Evolutionary conservation across 2,797 vertebrate species (phyloP), one percentile per base, ranked within the genome.

Genomic region (Notolabrus celidotus): DNA sequence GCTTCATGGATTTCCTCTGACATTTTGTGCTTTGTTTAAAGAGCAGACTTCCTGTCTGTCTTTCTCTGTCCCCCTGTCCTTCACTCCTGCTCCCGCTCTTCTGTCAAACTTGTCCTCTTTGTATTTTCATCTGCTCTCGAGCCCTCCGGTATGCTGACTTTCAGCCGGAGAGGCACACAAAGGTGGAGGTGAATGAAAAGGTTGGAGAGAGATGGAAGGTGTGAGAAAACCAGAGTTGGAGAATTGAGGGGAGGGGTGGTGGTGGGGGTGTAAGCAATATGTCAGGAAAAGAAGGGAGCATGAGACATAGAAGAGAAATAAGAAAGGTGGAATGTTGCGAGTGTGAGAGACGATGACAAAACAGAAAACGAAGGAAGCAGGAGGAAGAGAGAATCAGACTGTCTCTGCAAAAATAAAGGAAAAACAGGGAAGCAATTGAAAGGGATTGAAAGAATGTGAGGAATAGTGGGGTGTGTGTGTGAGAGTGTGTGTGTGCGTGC

Each of bases 371-470:
- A 50, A 52, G 23, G 76, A 61, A 68, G 49, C 36, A 75, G 76
- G 69, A 65, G 70, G 62, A 77, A 33, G 54, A 77, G 71, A 73
- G 53, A 64, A 84, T 84, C 58, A 83, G 78, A 85, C 83, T 54
- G 67, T 76, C 78, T 87, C 64, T 77, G 66, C 36, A 56, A 72
- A 82, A 58, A 23, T 3, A 22, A 33, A 74, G 49, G 43, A 67
- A 46, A 68, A 67, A 65, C 53, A 60, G 52, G 58, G 67, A 65
- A 54, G 39, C 33, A 47, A 71, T 59, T 67, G 47, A 75, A 64
- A 67, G 22, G 39, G 68, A 60, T 71, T 27, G 73, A 83, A 70
- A 60, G 71, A 74, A 67, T 14, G 41, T 54, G 57, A 61, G 61
- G 53, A 41, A 25, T 15, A 51, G 15, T 34, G 57, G 38, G 29